These are phyloP conservation scores for Eurosta solidaginis DNA, from an alignment of 1,140 invertebrate species.

Conservation along the genomic window DNA sequence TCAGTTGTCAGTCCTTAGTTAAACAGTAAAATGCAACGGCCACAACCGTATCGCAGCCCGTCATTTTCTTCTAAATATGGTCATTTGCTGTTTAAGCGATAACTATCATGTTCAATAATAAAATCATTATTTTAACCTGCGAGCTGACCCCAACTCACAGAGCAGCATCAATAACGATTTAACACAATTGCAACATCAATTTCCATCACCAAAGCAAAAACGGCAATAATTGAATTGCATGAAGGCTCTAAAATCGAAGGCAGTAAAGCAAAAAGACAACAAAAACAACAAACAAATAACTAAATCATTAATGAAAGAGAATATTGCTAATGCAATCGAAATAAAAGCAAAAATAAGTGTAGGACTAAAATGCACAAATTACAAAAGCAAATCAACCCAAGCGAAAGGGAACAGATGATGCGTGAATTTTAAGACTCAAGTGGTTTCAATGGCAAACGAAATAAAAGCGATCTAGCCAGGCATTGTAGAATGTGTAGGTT, in stretches of 20 bases:
- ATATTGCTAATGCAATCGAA: background rate
- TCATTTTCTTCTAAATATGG: no score
- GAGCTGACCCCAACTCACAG: background rate
- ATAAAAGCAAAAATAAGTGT: background rate
- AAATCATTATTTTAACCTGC: constrained; percentile 19
- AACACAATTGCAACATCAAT: constrained; percentile 17
- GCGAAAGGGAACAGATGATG: background rate
- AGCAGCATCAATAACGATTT: constrained; percentile 22
- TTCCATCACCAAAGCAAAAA: background rate
- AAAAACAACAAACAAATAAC: background rate
- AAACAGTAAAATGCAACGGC: no score
- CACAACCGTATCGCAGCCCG: no score
- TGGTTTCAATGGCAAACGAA: background rate
- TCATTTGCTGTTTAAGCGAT: no score
- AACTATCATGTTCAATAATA: background rate
- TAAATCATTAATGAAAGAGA: background rate
- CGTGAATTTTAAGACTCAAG: background rate
- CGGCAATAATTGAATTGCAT: background rate
- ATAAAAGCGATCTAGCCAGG: background rate
- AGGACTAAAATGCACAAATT: background rate
- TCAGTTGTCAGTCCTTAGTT: no score
- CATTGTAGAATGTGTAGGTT: background rate
- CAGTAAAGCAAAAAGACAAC: background rate
- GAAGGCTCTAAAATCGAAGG: background rate
- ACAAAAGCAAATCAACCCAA: background rate